Evolutionary conservation across 2,113 vertebrate species (phyloP), one percentile per base, ranked within the genome.

Genomic region (Neolamprologus hecqui): DNA sequence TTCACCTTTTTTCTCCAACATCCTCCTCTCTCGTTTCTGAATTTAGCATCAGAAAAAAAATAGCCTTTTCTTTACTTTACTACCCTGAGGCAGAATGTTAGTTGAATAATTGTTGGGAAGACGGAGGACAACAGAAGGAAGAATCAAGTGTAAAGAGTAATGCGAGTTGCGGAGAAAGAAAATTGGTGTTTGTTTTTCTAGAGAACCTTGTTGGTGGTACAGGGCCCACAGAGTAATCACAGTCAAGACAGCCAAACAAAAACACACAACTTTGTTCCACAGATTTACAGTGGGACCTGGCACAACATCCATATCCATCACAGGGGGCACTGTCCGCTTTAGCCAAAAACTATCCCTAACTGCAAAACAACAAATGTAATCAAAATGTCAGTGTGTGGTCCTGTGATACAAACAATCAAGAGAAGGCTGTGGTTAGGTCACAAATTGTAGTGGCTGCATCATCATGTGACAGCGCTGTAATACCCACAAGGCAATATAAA

Each of bases 221-320:
- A 37, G 45, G 31, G 31, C 9, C 26, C 28, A 3, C 5, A 23
- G 65, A 47, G 37, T 81, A 70, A 88, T 70, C 57, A 26, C 73
- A 58, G 68, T 81, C 81, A 82, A 57, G 63, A 57, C 90, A 65
- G 79, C 33, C 58, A 35, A 37, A 77, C 19, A 75, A n/a, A 91
- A 88, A 85, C n/a, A 82, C 82, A 26, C 33, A 85, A 53, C 84
- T 94, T 91, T 89, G 89, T 91, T 88, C 79, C 28, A 19, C 4
- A 83, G 92, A 94, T 94, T 92, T 93, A 92, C 84, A 79, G 57
- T 55, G 58, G 37, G 84, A 55, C 51, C 54, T 57, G 35, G 80
- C 33, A 81, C 53, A 23, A 12, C 15, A 81, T 88, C 57, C 65
- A 15, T 84, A 91, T 89, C 84, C 28, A 90, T 90, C 90, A 90